Evolutionary conservation across 1,140 invertebrate genomes (phyloP).

Genomic region (Saccostrea cuccullata): DNA sequence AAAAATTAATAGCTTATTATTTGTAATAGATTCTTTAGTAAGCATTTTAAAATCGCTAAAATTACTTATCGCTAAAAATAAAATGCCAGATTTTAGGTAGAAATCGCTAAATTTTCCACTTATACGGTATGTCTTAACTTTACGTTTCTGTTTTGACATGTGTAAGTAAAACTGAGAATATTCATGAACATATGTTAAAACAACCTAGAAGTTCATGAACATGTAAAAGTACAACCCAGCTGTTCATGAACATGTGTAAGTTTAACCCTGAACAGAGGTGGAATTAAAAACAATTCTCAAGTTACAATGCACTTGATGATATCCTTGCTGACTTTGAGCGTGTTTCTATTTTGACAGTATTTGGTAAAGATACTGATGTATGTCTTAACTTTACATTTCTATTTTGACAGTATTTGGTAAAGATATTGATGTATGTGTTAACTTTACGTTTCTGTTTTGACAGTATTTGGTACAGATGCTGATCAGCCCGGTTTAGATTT

Average conservation of each 20-base stretch:
- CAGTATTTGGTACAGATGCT: conserved; percentile 53
- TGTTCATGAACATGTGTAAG: background rate
- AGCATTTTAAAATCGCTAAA: too few species aligned
- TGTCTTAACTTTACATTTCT: too few species aligned
- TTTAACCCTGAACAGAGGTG: background rate
- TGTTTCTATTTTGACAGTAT: background rate
- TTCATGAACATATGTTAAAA: background rate
- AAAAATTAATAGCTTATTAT: too few species aligned
- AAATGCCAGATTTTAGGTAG: too few species aligned
- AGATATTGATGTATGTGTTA: background rate
- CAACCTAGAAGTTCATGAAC: background rate
- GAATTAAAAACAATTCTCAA: background rate
- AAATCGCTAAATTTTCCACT: too few species aligned
- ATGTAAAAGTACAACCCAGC: background rate
- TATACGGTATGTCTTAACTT: background rate
- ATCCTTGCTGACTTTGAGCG: too few species aligned
- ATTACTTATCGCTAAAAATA: too few species aligned
- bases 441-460: conserved; percentile 18
- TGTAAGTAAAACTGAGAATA: background rate
- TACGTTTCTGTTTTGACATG: conserved; percentile 28
- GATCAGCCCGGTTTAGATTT: conserved; percentile 68
- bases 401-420: background rate
- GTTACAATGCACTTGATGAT: too few species aligned
- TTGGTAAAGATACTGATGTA: background rate
- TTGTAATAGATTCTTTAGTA: too few species aligned